Evolutionary conservation across 2,113 vertebrate species (phyloP).

Genomic region (Lampris incognitus): DNA sequence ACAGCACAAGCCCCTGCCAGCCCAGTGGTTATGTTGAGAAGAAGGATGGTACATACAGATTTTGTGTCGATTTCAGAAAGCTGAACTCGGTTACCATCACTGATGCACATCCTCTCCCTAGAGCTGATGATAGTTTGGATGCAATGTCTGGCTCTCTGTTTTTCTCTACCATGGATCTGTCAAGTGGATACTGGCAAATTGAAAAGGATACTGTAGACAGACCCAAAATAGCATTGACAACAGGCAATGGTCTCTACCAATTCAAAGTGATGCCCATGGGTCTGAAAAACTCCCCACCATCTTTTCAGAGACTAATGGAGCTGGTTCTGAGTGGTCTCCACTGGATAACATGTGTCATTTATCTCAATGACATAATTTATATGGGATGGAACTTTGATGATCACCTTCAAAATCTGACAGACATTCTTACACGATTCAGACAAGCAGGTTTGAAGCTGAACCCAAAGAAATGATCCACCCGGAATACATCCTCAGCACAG

Average conservation of each 20-base stretch:
- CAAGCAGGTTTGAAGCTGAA: background rate
- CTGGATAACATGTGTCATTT: constrained; percentile 23
- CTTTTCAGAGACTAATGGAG: constrained; percentile 44
- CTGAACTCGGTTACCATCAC: constrained; percentile 39
- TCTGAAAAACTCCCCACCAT: constrained; percentile 30
- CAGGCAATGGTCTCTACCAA: constrained; percentile 25
- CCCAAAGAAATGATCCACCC: background rate
- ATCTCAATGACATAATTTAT: constrained; percentile 11
- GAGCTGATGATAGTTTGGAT: constrained; percentile 30
- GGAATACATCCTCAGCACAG: background rate
- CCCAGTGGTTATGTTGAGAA: constrained; percentile 37
- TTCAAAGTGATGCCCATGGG: constrained; percentile 47
- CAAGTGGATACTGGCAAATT: constrained; percentile 33
- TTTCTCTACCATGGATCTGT: constrained; percentile 40
- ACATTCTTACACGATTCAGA: constrained; percentile 7
- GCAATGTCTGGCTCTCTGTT: constrained; percentile 35
- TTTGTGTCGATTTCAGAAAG: constrained; percentile 40
- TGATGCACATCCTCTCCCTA: constrained; percentile 36
- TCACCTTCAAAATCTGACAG: background rate
- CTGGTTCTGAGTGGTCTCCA: constrained; percentile 34
- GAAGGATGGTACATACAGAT: constrained; percentile 35
- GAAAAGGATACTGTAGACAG: constrained; percentile 18
- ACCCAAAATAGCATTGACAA: constrained; percentile 40
- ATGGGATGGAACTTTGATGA: background rate
- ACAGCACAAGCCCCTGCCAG: constrained; percentile 40